These are phyloP conservation scores for Desmophyllum pertusum DNA, from an alignment of 92 coral and sea anemone species.

Conservation along the genomic window DNA sequence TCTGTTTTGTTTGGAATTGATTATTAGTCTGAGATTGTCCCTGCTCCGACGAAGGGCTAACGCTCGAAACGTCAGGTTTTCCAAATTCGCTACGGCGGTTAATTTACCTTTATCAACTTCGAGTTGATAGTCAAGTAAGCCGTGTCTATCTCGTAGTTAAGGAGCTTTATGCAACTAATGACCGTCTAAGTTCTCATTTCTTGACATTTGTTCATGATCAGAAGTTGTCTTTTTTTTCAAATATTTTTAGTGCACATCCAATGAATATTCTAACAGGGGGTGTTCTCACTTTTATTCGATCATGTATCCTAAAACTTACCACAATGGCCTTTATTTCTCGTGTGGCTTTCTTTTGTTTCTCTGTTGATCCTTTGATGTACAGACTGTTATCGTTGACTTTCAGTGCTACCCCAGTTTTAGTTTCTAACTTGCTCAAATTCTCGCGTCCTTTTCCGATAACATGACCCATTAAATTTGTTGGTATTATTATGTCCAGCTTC, in stretches of 20 bases:
- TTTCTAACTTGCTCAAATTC: slow-evolving; percentile 7
- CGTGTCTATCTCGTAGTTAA: too few species aligned
- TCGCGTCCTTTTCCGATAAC: slow-evolving; percentile 35
- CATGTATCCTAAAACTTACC: neutral
- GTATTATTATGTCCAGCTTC: slow-evolving; percentile 2
- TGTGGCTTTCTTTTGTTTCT: slow-evolving; percentile 11
- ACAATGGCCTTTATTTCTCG: slow-evolving; percentile 22
- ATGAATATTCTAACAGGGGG: neutral
- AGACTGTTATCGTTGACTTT: slow-evolving; percentile 5
- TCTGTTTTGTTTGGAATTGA: too few species aligned
- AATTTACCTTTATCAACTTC: too few species aligned
- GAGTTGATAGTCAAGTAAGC: too few species aligned
- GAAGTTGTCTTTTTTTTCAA: too few species aligned
- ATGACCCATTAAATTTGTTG: neutral
- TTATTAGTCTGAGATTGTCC: too few species aligned
- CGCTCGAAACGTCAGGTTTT: too few species aligned
- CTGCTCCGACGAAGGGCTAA: too few species aligned
- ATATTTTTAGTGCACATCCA: neutral
- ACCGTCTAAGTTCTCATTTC: too few species aligned
- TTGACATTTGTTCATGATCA: too few species aligned
- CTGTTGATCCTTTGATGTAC: slow-evolving; percentile 6
- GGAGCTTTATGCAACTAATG: too few species aligned
- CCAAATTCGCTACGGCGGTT: too few species aligned
- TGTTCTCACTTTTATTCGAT: neutral
- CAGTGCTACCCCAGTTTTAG: slow-evolving; percentile 13